Base-by-base conservation (phyloP, 2,113 vertebrate species). In the Hydrolagus affinis region DNA sequence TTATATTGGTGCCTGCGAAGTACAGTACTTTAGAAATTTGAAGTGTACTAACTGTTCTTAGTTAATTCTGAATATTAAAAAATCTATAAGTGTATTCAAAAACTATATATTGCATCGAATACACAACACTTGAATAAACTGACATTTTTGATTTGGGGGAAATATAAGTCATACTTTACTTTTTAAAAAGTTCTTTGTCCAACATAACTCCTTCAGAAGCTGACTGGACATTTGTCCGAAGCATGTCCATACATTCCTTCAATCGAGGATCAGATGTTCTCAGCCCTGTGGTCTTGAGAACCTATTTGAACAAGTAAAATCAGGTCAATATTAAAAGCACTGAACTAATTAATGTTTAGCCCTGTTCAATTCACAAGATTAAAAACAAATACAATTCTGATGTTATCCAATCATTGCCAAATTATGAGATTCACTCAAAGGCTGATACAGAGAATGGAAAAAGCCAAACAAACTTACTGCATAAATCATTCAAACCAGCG, bases 171-270 rank as follows among this genome's bases (percentile, higher is more conserved):
- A 85, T 57, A 7, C 71, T 90, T 89, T 95, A 99, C 98, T 99
- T 99, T 93, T 99, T 99, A 92, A 99, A 99, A 90, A 98, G 96
- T 88, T 97, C 95, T 90, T 97, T 95, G 92, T 99, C 98, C 89
- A 99, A 93, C 87, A 96, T 98, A 62, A 97, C 95, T 85, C 97
- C 97, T 86, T 99, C 97, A 75, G 97, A 96, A 30, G 96, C 96
- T 77, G 96, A 96, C 88, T 98, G 98, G 89, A 99, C 88, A 71
- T 95, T 96, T 90, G 96, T 89, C 91, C 96, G 96, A 91, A 99
- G 93, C 97, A 98, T 98, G 91, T 99, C 97, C 98, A 99, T 99
- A 89, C 96, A 98, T 90, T 99, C 97, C 87, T 98, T 99, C 89
- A 99, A 91, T 80, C 98, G 94, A 72, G 98, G 97, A 90, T 99